Conservation (phyloP, 1,140 invertebrate genomes). For the Gryllus bimaculatus region DNA sequence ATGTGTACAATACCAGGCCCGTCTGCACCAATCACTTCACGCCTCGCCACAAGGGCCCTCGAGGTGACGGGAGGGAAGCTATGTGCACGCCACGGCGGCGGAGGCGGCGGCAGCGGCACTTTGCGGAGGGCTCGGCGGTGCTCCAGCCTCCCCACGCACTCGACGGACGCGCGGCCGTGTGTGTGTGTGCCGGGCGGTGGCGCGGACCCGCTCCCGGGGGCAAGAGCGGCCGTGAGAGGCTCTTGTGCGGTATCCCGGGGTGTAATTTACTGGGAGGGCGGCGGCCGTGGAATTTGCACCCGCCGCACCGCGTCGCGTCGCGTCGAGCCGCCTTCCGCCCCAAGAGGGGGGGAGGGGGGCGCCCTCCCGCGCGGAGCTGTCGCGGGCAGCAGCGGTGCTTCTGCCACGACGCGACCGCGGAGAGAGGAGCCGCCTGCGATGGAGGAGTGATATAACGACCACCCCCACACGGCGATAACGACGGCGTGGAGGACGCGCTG, state of each 20-base stretch:
- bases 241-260: not conserved
- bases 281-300: not conserved
- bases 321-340: too few relatives aligned
- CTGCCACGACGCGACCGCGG: too few relatives aligned
- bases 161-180: not conserved
- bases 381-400: not conserved
- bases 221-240: not conserved
- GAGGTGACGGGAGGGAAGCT: not conserved
- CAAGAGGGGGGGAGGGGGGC: too few relatives aligned
- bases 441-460: too few relatives aligned
- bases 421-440: not conserved
- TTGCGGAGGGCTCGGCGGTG: not conserved
- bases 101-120: too few relatives aligned
- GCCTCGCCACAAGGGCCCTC: not conserved
- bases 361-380: not conserved
- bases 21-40: constrained; percentile 3
- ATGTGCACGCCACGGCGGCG: too few relatives aligned
- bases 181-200: not conserved
- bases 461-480: too few relatives aligned
- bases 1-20: not conserved
- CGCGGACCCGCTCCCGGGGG: not conserved
- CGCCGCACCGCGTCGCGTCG: too few relatives aligned
- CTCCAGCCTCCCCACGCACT: not conserved
- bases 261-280: not conserved
- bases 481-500: not conserved